These are phyloP conservation scores for Ciona savignyi DNA, from an alignment of 23 tunicate species.

Conservation along the genomic window DNA sequence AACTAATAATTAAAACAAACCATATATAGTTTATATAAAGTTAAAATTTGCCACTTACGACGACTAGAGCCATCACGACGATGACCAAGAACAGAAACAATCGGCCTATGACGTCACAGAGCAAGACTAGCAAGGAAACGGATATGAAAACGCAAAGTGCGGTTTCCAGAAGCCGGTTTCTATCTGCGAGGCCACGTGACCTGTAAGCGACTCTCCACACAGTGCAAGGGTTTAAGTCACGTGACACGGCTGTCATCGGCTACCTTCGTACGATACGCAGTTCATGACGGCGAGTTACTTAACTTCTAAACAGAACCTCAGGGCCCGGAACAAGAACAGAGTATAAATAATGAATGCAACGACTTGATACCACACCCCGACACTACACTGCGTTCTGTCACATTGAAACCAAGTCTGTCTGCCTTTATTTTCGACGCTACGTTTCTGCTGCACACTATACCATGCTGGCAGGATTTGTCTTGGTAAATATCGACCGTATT, in stretches of 20 bases:
- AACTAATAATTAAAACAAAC: too few species aligned
- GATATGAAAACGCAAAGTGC: neutral
- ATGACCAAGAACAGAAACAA: neutral
- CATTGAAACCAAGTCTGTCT: neutral
- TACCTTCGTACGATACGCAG: too few species aligned
- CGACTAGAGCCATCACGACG: neutral
- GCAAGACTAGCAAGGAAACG: neutral
- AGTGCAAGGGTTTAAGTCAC: neutral
- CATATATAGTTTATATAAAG: too few species aligned
- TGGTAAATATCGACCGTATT: too few species aligned
- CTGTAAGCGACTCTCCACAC: neutral
- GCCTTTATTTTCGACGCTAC: too few species aligned
- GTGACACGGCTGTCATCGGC: too few species aligned
- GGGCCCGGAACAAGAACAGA: too few species aligned
- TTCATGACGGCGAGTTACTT: too few species aligned
- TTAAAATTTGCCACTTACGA: neutral
- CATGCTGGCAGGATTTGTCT: too few species aligned
- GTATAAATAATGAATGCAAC: neutral
- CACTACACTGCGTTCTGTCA: neutral
- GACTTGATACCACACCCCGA: neutral
- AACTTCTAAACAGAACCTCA: neutral
- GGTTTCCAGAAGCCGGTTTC: neutral
- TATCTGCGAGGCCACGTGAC: neutral
- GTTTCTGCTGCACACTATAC: neutral
- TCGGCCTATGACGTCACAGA: constrained; percentile 1